Percentiles rank a stretch among this genome's conserved stretches.
These are phyloP conservation scores for Holothuria glaberrima DNA, from an alignment of 35 echinoderm and acorn worm genomes.

Conservation along the genomic window DNA sequence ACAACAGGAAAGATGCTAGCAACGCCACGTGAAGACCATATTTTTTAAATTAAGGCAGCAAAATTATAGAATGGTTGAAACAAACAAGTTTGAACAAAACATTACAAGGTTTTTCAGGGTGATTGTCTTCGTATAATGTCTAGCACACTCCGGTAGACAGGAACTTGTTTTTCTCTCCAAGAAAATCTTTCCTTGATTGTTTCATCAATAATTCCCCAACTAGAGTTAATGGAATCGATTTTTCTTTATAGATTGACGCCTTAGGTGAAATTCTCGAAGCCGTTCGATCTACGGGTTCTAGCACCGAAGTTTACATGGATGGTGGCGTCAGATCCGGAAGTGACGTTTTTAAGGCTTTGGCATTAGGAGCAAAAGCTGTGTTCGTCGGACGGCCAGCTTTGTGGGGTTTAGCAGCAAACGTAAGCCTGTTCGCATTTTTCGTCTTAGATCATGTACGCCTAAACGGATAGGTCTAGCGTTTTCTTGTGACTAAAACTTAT, in stretches of 20 bases:
- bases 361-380: slow-evolving; percentile 57
- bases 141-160: no score
- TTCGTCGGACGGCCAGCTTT: slow-evolving; percentile 61
- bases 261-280: slow-evolving; percentile 53
- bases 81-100: no score
- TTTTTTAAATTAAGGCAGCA: no score
- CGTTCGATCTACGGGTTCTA: slow-evolving; percentile 42
- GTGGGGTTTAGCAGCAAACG: slow-evolving; percentile 61
- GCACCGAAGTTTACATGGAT: slow-evolving; percentile 63
- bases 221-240: slow-evolving; percentile 10
- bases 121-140: no score
- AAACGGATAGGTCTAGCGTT: no score
- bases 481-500: no score
- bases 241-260: slow-evolving; percentile 50
- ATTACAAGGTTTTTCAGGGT: no score
- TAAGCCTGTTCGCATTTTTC: slow-evolving; percentile 1
- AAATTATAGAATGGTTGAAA: no score
- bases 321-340: slow-evolving; percentile 57
- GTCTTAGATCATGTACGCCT: no score
- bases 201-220: neutral
- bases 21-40: no score
- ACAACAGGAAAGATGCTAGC: no score
- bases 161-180: neutral
- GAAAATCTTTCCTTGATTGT: neutral
- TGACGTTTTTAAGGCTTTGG: slow-evolving; percentile 70